Evolutionary conservation across 2,888 invertebrate genomes (phyloP).

Genomic region (Synergus laeviventris): DNA sequence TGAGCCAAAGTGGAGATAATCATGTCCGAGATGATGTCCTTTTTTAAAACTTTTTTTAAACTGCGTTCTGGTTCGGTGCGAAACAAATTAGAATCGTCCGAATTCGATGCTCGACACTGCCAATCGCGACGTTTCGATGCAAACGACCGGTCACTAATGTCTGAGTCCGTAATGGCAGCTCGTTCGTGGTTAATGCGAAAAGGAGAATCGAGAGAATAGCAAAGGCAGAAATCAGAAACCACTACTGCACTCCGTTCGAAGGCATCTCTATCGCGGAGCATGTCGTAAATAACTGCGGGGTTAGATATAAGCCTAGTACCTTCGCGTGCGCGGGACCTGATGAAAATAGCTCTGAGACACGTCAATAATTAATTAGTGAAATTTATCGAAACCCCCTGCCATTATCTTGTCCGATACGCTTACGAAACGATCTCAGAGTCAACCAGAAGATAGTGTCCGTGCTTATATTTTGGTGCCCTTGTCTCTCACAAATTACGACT

Average conservation of each 20-base stretch:
- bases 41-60: background rate
- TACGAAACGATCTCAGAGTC: slow-evolving; percentile 60
- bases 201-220: slow-evolving; percentile 50
- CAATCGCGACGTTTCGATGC: slow-evolving; percentile 55
- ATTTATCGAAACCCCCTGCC: slow-evolving; percentile 67
- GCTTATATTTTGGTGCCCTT: slow-evolving; percentile 42
- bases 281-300: slow-evolving; percentile 61
- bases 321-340: slow-evolving; percentile 60
- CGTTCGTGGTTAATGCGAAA: slow-evolving; percentile 49
- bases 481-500: slow-evolving; percentile 61
- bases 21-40: background rate
- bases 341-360: slow-evolving; percentile 68
- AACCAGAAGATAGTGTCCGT: slow-evolving; percentile 59
- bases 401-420: slow-evolving; percentile 68
- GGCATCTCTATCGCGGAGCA: slow-evolving; percentile 56
- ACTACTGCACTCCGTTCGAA: slow-evolving; percentile 18
- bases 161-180: slow-evolving; percentile 50
- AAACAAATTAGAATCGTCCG: slow-evolving; percentile 56
- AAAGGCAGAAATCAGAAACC: slow-evolving; percentile 54
- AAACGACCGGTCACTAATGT: slow-evolving; percentile 56
- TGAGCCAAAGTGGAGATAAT: background rate
- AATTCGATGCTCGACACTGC: slow-evolving; percentile 55
- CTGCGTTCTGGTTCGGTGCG: slow-evolving; percentile 21
- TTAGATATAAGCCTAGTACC: slow-evolving; percentile 57
- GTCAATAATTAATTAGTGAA: slow-evolving; percentile 72